phyloP scores from a whole-genome alignment of 2,113 vertebrate species.

The Parotia lawesii region DNA sequence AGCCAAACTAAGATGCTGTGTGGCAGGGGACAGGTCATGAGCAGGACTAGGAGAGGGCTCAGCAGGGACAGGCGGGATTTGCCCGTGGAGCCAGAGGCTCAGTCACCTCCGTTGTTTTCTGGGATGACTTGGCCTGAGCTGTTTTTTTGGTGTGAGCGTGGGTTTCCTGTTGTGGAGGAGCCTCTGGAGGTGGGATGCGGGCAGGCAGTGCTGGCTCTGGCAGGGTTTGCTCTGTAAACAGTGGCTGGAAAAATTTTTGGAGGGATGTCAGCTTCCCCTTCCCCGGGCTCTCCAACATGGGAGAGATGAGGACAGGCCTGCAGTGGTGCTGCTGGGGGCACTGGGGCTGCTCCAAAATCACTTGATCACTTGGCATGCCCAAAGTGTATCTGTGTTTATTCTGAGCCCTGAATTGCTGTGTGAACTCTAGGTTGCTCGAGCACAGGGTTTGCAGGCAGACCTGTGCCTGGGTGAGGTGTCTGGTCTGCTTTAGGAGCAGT shows the following conservation, averaged over 20 bases:
- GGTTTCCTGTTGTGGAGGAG: slow-evolving; percentile 47
- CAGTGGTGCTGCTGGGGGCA: background rate
- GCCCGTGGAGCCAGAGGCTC: background rate
- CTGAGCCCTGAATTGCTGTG: background rate
- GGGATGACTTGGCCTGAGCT: background rate
- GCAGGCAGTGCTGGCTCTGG: background rate
- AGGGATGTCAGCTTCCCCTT: background rate
- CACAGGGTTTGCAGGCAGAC: background rate
- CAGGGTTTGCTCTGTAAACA: slow-evolving; percentile 17
- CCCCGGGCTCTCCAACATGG: fast-evolving
- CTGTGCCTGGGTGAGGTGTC: background rate
- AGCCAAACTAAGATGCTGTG: background rate
- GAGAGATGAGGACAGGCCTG: background rate
- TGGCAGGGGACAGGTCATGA: background rate
- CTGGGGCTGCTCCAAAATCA: background rate
- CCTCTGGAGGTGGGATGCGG: background rate
- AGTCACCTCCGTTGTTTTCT: fast-evolving
- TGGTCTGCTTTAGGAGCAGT: background rate
- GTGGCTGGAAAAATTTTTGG: background rate
- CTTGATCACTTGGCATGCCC: background rate
- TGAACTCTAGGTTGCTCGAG: background rate
- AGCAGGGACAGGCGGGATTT: background rate
- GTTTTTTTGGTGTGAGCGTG: background rate
- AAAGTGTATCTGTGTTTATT: background rate
- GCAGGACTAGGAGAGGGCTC: background rate